Percentiles rank a stretch among this genome's conserved stretches.
Conservation (phyloP, 1,140 invertebrate genomes). For the Drosophila parabipectinata region DNA sequence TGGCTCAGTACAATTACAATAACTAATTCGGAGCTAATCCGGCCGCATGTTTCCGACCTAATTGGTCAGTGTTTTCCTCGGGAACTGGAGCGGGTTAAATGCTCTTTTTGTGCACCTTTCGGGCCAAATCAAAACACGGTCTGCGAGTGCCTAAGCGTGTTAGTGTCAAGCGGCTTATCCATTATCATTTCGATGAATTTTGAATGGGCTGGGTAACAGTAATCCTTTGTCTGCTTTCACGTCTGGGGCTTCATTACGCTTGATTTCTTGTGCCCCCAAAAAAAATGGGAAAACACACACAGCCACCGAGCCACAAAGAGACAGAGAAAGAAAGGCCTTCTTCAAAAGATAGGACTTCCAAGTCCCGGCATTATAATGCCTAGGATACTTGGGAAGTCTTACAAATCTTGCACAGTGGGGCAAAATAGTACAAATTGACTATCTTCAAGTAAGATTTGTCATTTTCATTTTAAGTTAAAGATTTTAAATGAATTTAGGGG, state of each 20-base stretch:
- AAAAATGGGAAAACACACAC: slow-evolving; percentile 20
- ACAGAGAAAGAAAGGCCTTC: slow-evolving; percentile 37
- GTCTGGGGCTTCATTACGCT: slow-evolving; percentile 73
- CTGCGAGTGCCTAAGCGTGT: slow-evolving; percentile 43
- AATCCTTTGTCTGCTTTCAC: slow-evolving; percentile 23
- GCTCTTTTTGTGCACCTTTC: slow-evolving; percentile 20
- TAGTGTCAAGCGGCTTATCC: slow-evolving; percentile 45
- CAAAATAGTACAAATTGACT: background rate
- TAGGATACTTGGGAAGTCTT: slow-evolving; percentile 52
- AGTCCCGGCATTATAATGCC: slow-evolving; percentile 67
- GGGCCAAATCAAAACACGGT: slow-evolving; percentile 40
- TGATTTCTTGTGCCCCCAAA: slow-evolving; percentile 65
- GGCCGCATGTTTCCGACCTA: slow-evolving; percentile 23
- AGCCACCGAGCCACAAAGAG: slow-evolving; percentile 7
- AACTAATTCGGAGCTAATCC: slow-evolving; percentile 39
- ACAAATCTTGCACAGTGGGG: slow-evolving; percentile 51
- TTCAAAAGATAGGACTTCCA: slow-evolving; percentile 16
- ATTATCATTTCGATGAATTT: slow-evolving; percentile 60
- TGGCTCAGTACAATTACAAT: slow-evolving; percentile 28
- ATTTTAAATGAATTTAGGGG: background rate
- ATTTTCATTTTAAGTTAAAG: background rate
- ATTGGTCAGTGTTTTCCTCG: slow-evolving; percentile 23
- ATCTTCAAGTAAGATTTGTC: background rate
- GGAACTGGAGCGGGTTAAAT: slow-evolving; percentile 1
- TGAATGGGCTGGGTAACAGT: slow-evolving; percentile 11